Conservation (phyloP, 2,888 invertebrate genomes). For the Melinopterus prodromus region DNA sequence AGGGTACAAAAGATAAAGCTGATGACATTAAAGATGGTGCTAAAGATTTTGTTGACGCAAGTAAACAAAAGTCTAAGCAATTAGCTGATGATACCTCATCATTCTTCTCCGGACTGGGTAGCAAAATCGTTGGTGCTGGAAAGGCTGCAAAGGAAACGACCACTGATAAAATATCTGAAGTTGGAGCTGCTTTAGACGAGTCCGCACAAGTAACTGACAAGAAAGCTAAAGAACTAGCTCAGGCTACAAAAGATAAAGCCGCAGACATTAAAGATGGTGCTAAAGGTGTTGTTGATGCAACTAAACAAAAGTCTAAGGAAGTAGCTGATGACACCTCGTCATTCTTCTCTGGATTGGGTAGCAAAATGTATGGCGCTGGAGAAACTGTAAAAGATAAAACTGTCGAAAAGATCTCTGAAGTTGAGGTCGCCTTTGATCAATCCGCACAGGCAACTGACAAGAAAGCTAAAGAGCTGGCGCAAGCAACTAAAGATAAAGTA, state of each 20-base stretch:
- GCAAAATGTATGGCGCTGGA: not conserved
- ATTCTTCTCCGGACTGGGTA: constrained; percentile 29
- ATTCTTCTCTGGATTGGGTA: not conserved
- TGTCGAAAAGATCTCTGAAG: constrained; percentile 25
- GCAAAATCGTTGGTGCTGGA: constrained; percentile 31
- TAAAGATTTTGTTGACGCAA: constrained; percentile 22
- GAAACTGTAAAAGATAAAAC: constrained; percentile 19
- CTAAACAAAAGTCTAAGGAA: not conserved
- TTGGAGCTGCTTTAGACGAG: too few species aligned
- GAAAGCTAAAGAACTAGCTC: constrained; percentile 12
- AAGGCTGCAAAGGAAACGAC: too few species aligned
- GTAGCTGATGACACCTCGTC: not conserved
- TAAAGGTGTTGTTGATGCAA: constrained; percentile 23
- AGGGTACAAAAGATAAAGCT: constrained; percentile 29
- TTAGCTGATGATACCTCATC: constrained; percentile 35
- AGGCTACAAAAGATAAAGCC: constrained; percentile 28
- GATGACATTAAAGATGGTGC: constrained; percentile 31
- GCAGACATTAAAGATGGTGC: constrained; percentile 32
- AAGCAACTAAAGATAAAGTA: constrained; percentile 31
- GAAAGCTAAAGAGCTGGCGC: constrained; percentile 30
- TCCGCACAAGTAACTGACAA: constrained; percentile 29
- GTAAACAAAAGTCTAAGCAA: constrained; percentile 31
- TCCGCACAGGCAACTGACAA: constrained; percentile 5
- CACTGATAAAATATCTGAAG: too few species aligned
- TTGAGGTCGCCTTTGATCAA: constrained; percentile 8